Evolutionary conservation across 2,888 invertebrate species (phyloP).

Genomic region (Pilophorus perplexus): DNA sequence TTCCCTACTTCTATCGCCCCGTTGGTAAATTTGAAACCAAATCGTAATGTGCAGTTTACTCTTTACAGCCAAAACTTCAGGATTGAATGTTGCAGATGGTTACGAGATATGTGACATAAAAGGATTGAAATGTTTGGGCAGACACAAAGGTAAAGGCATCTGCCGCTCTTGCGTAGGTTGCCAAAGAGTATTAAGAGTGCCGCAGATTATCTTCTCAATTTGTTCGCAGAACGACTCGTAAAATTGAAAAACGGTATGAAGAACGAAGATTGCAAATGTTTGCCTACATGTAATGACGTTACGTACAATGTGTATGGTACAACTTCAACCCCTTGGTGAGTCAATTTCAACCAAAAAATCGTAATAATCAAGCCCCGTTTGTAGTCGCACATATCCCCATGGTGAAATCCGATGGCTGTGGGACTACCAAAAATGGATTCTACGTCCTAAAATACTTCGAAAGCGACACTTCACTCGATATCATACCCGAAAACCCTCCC

Average conservation of each 20-base stretch:
- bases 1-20: slow-evolving; percentile 52
- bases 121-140: slow-evolving; percentile 63
- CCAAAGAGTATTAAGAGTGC: too few species aligned
- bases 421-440: background rate
- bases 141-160: slow-evolving; percentile 61
- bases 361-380: background rate
- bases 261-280: slow-evolving; percentile 62
- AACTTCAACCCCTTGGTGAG: slow-evolving; percentile 19
- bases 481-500: too few species aligned
- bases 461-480: too few species aligned
- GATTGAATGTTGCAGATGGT: slow-evolving; percentile 39
- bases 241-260: slow-evolving; percentile 56
- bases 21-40: slow-evolving; percentile 37
- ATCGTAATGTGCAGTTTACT: too few species aligned
- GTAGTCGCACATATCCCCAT: too few species aligned
- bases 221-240: slow-evolving; percentile 57
- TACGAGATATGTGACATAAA: slow-evolving; percentile 59
- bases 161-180: too few species aligned
- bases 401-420: background rate
- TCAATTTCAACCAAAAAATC: too few species aligned
- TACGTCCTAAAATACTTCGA: too few species aligned
- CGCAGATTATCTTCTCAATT: background rate
- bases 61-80: too few species aligned
- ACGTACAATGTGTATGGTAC: slow-evolving; percentile 6
- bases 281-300: slow-evolving; percentile 65